Conservation (phyloP, 2,113 vertebrate species). For the Murina feae region DNA sequence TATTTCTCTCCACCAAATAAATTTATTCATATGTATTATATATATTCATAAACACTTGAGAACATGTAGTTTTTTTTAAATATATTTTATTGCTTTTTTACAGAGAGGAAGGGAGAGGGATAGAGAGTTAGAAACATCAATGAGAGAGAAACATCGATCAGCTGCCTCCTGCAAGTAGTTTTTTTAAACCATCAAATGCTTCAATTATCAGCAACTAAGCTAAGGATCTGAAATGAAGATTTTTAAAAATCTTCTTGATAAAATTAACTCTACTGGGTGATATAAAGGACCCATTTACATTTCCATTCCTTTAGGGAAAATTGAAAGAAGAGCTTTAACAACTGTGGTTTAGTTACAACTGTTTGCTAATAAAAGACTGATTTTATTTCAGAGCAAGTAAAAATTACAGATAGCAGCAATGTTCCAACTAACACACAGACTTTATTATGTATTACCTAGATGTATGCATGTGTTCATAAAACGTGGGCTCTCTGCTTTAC, state of each 20-base stretch:
- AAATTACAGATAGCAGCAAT: constrained; percentile 41
- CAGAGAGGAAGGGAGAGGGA: too few species aligned
- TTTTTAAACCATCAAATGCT: constrained; percentile 41
- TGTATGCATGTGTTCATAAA: constrained; percentile 66
- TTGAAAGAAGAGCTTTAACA: constrained; percentile 67
- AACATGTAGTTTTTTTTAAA: not conserved
- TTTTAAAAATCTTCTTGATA: constrained; percentile 51
- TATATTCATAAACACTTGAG: not conserved
- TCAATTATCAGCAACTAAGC: constrained; percentile 55
- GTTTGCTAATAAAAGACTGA: constrained; percentile 64
- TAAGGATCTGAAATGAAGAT: not conserved
- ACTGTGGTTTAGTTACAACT: constrained; percentile 58
- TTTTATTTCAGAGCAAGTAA: constrained; percentile 65
- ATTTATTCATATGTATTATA: not conserved
- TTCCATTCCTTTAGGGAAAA: constrained; percentile 58
- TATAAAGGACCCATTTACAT: constrained; percentile 50
- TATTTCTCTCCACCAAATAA: not conserved
- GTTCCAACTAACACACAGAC: constrained; percentile 32
- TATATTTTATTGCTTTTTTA: too few species aligned
- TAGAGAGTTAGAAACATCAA: too few species aligned
- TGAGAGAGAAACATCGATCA: too few species aligned
- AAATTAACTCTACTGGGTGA: constrained; percentile 45
- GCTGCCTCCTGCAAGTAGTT: too few species aligned
- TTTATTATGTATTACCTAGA: constrained; percentile 67
- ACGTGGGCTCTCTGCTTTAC: constrained; percentile 63